Evolutionary conservation across 2,888 invertebrate genomes (phyloP), one percentile per base, ranked within the genome.

Genomic region (Coenonympha glycerion): DNA sequence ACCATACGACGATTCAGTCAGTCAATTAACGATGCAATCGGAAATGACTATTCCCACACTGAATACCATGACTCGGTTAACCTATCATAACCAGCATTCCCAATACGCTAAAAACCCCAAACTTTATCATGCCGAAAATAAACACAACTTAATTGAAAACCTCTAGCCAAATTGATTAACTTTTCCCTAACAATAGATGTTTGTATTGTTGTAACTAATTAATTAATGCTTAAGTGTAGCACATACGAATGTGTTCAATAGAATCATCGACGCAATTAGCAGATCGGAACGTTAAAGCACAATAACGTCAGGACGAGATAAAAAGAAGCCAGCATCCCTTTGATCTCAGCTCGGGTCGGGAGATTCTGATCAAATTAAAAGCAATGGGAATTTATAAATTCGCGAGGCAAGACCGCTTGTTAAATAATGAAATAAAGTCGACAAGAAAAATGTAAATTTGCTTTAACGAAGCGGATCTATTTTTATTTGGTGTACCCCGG

Each of bases 391-490:
- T 69, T 68, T 60, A 63, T 57, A 55, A 57, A 61, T 55, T 60
- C 39, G 40, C 36, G 36, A 30, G 69, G 66, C 61, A 67, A 65
- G 65, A 65, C 65, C 66, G 65, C 53, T 52, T 60, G 55, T 59
- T 64, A 66, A 65, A 69, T 71, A 73, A 72, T 68, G 64, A 74
- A 77, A 76, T 73, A 73, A 76, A 72, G 62, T 62, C 62, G 61
- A 60, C 61, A 68, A 71, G 75, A 69, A 72, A 79, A 76, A 81
- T 79, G 79, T 71, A 79, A 83, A 83, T 80, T 77, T 75, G 62
- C 68, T 77, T 72, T 80, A 80, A 83, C 81, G 79, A 82, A 79
- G 74, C 69, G 69, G 69, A 67, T 73, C 71, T 74, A 68, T 73
- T 78, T 77, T 73, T 75, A 68, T 75, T 75, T 71, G 59, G 53